Evolutionary conservation across 1,140 invertebrate genomes (phyloP).

Genomic region (Sogatella furcifera): DNA sequence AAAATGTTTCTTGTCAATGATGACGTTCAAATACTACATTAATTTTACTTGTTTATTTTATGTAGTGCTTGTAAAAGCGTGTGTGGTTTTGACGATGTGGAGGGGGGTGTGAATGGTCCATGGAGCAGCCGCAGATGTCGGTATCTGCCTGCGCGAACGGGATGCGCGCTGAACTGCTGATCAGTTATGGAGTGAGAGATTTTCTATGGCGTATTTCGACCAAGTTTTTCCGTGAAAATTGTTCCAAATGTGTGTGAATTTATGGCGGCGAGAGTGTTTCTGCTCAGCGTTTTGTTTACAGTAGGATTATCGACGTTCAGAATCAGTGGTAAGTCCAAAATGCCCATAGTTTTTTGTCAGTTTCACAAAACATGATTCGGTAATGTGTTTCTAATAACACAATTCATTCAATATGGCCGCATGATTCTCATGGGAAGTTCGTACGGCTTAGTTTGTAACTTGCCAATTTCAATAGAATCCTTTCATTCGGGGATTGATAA

Average conservation of each 20-base stretch:
- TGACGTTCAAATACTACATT: background rate
- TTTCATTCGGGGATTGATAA: background rate
- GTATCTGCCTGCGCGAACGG: constrained; percentile 19
- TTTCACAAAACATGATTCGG: constrained; percentile 12
- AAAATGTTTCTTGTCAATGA: too few relatives aligned
- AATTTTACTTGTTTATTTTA: background rate
- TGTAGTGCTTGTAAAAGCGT: too few relatives aligned
- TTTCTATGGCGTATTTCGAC: constrained; percentile 22
- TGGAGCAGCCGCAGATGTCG: constrained; percentile 6
- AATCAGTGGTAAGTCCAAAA: constrained; percentile 20
- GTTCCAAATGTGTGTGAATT: constrained; percentile 29
- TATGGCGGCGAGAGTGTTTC: constrained; percentile 28
- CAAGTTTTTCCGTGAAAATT: constrained; percentile 23
- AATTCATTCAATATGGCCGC: constrained; percentile 19
- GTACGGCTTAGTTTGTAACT: background rate
- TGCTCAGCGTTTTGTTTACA: constrained; percentile 27
- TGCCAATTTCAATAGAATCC: background rate
- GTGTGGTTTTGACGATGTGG: background rate
- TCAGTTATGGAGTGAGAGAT: constrained; percentile 14
- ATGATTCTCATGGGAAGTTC: background rate
- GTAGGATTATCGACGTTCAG: constrained; percentile 23
- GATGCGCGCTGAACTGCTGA: constrained; percentile 2
- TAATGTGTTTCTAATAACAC: constrained; percentile 10
- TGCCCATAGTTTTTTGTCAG: constrained; percentile 9
- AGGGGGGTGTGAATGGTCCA: constrained; percentile 2